Conservation (phyloP, 2,888 invertebrate species). For the Netelia melanura region DNA sequence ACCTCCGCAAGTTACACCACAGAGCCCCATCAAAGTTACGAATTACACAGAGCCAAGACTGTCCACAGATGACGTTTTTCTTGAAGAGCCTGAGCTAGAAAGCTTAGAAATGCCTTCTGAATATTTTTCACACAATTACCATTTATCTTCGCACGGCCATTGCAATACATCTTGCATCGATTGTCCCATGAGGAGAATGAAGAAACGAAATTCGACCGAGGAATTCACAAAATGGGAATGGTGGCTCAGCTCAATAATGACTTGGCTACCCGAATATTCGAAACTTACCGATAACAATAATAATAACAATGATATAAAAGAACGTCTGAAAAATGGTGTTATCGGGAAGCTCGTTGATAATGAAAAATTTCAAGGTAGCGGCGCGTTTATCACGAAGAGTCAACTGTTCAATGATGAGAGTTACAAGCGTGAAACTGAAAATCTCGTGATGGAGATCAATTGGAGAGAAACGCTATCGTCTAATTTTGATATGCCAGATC, state of each 20-base stretch:
- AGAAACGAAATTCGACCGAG: conserved; percentile 33
- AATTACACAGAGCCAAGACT: conserved; percentile 37
- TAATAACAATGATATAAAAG: conserved; percentile 17
- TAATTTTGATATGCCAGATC: conserved; percentile 73
- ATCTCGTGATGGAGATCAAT: conserved; percentile 75
- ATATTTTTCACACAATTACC: background rate
- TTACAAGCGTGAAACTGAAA: conserved; percentile 65
- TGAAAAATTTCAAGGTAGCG: conserved; percentile 62
- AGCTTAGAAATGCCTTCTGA: conserved; percentile 14
- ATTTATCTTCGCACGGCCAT: conserved; percentile 10
- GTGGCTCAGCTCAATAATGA: conserved; percentile 79
- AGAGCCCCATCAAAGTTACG: background rate
- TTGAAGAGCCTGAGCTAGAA: conserved; percentile 23
- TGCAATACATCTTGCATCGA: background rate
- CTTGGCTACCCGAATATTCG: conserved; percentile 77
- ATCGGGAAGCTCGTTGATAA: conserved; percentile 48
- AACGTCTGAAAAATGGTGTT: background rate
- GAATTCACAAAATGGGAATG: conserved; percentile 73
- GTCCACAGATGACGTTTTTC: background rate
- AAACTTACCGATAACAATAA: conserved; percentile 48
- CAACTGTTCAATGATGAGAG: conserved; percentile 70
- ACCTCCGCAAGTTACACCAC: conserved; percentile 67
- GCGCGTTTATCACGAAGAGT: conserved; percentile 71
- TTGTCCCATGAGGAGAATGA: conserved; percentile 4
- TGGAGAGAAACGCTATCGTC: conserved; percentile 76